Evolutionary conservation across 2,888 invertebrate species (phyloP), one percentile per base, ranked within the genome.

Genomic region (Rotaria sp.): DNA sequence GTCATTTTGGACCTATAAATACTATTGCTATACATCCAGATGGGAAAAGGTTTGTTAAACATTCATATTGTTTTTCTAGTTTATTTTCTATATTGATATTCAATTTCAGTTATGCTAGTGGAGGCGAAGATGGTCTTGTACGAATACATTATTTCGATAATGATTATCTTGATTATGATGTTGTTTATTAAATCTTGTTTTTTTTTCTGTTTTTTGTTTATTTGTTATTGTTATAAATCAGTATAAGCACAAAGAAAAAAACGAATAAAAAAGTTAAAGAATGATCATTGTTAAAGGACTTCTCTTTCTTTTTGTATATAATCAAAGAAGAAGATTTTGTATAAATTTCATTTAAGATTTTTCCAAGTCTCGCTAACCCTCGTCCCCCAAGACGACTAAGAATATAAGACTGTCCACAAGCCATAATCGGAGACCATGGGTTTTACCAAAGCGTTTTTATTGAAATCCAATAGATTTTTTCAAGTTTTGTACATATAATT

Each of bases 1-100:
- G 98, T 87, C 99, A 99, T 92, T 99, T 99, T 90, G 99, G 99
- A 89, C 99, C 99, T 2, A 99, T 99, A 90, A 99, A 99, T 93
- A 96, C 96, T 92, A 94, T 98, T 89, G 95, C 96, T 85, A 99
- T 98, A 93, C 97, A 97, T 92, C 99, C 99, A 2, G 96, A 96
- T 92, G 99, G 99, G 85, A 95, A 94, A 90, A 96, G 91, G 91
- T 92, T 88, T 85, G 87, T 87, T 38, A 13, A 35, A 35, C 3
- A 13, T 1, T 4, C 1, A 15, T 8, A 26, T 26, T 0, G 3
- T 38, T 13, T 38, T 38, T 38, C 30, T 26, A 2, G 50, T 48
- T 86, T 59, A 38, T 87, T 80, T 59, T n/a, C 0, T 35, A 67
- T 35, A 50, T 35, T 26, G 84, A 86, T 87, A 41, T 88, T 87